Evolutionary conservation across 2,113 vertebrate genomes (phyloP).

Genomic region (Siniperca chuatsi): DNA sequence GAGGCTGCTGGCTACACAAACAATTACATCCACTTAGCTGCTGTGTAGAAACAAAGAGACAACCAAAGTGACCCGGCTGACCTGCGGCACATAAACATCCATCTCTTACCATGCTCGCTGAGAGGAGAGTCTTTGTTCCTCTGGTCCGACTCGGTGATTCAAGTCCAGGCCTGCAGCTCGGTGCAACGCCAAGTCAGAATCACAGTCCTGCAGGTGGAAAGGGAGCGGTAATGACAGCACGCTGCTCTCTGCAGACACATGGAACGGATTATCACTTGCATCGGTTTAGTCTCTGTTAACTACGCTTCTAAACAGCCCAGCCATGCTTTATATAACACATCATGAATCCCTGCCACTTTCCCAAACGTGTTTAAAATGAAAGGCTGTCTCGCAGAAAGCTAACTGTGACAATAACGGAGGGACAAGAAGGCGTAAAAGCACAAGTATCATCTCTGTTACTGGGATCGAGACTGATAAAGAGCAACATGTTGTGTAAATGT

Average conservation of each 20-base stretch:
- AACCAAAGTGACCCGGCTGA: not conserved
- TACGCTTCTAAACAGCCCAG: no score
- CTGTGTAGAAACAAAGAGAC: conserved; percentile 12
- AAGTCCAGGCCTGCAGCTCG: conserved; percentile 22
- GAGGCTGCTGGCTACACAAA: conserved; percentile 29
- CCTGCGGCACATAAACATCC: not conserved
- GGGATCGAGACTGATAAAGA: no score
- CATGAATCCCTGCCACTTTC: not conserved
- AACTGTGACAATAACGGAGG: no score
- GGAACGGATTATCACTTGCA: not conserved
- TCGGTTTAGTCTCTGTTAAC: no score
- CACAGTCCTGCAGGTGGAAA: not conserved
- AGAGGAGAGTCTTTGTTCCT: not conserved
- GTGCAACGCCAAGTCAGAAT: no score
- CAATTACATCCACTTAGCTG: conserved; percentile 27
- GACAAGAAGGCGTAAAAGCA: no score
- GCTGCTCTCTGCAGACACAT: not conserved
- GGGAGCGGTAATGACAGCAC: not conserved
- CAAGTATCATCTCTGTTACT: no score
- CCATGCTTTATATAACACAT: not conserved
- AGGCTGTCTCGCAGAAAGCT: no score
- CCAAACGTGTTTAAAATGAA: no score
- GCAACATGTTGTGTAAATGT: no score
- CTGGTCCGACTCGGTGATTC: not conserved
- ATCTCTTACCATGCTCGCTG: not conserved